Conservation (phyloP, 2,113 vertebrate species). For the Cynoglossus semilaevis region DNA sequence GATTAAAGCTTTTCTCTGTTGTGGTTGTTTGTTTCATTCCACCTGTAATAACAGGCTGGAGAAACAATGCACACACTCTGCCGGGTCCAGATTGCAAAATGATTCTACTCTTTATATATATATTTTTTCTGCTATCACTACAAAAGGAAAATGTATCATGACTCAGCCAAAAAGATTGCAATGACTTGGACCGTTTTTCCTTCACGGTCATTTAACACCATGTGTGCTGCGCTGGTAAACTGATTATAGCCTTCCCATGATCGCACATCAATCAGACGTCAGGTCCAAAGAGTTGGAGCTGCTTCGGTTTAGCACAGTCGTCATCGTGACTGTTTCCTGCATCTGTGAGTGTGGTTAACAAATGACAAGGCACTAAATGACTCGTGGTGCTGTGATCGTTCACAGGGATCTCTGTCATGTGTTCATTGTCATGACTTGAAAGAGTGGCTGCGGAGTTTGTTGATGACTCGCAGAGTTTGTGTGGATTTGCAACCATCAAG, state of each 20-base stretch:
- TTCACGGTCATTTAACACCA: neutral
- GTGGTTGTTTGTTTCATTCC: too few relatives aligned
- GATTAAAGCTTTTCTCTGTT: too few relatives aligned
- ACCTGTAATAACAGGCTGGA: too few relatives aligned
- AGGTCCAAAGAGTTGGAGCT: conserved; percentile 42
- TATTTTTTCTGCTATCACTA: too few relatives aligned
- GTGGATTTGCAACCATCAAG: conserved; percentile 5
- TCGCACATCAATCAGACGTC: conserved; percentile 33
- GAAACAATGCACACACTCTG: too few relatives aligned
- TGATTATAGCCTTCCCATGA: conserved; percentile 56
- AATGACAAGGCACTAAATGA: conserved; percentile 39
- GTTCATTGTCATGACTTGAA: conserved; percentile 59
- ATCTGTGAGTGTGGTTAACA: conserved; percentile 2
- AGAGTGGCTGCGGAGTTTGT: conserved; percentile 35
- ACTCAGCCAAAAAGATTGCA: too few relatives aligned
- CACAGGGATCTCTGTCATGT: conserved; percentile 21
- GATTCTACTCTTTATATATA: too few relatives aligned
- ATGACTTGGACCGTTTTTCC: too few relatives aligned
- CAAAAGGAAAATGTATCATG: too few relatives aligned
- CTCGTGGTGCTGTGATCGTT: conserved; percentile 43
- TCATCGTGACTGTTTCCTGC: conserved; percentile 19
- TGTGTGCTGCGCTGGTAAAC: conserved; percentile 31
- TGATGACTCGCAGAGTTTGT: conserved; percentile 46
- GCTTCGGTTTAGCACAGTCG: conserved; percentile 27
- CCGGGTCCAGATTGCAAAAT: too few relatives aligned